phyloP scores from a whole-genome alignment of 2,797 vertebrate genomes.

The Parambassis ranga region DNA sequence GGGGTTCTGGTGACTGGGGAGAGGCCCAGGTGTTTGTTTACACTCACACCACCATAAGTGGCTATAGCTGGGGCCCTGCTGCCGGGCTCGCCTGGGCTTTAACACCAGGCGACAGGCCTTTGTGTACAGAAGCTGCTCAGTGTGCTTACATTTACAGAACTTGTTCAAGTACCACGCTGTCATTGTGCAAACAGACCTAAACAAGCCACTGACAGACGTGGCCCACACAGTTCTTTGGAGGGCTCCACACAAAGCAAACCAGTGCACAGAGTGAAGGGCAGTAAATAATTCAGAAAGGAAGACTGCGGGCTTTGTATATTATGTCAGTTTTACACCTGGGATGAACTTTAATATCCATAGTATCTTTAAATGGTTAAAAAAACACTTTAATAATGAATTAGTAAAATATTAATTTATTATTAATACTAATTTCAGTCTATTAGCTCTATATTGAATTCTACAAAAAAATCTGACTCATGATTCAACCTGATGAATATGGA shows the following conservation, averaged over 20 bases:
- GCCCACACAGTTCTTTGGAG: conserved; percentile 14
- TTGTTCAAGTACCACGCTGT: conserved; percentile 53
- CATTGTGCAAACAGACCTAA: conserved; percentile 56
- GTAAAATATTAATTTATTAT: too few relatives aligned
- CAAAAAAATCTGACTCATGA: too few relatives aligned
- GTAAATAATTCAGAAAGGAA: conserved; percentile 7
- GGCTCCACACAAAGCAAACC: conserved; percentile 25
- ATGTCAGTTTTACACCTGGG: not conserved
- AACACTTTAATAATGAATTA: too few relatives aligned
- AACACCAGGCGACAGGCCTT: conserved; percentile 36
- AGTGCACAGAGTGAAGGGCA: not conserved
- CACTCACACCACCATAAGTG: conserved; percentile 66
- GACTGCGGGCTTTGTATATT: not conserved
- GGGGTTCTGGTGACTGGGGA: conserved; percentile 47
- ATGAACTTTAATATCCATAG: not conserved
- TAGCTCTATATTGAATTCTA: too few relatives aligned
- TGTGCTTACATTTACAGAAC: conserved; percentile 59
- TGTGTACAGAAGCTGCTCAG: conserved; percentile 62
- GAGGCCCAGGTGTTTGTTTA: conserved; percentile 72
- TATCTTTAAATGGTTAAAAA: too few relatives aligned
- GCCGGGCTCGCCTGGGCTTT: conserved; percentile 17
- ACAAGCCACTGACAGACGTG: conserved; percentile 35
- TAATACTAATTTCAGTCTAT: too few relatives aligned
- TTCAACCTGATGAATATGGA: not conserved
- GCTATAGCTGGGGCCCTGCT: conserved; percentile 44